Evolutionary conservation across 1,140 invertebrate genomes (phyloP).

Genomic region (Penaeus chinensis): DNA sequence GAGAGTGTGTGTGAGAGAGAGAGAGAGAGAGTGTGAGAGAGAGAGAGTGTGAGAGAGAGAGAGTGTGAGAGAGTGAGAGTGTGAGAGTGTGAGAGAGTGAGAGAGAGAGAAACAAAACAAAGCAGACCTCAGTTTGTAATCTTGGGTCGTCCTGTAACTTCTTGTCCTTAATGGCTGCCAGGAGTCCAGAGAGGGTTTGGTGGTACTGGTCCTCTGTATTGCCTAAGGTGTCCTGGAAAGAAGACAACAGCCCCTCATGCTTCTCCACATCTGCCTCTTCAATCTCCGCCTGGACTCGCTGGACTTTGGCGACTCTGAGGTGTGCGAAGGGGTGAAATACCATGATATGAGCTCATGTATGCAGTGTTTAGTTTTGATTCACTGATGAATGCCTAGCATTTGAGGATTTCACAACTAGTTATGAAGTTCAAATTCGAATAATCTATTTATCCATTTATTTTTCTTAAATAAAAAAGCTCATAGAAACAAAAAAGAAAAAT

Average conservation of each 20-base stretch:
- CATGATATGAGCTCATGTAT: not conserved
- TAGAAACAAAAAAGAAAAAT: not conserved
- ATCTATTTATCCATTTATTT: no score
- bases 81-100: slow-evolving; percentile 2
- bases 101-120: slow-evolving; percentile 16
- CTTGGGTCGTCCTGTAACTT: slow-evolving; percentile 50
- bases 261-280: slow-evolving; percentile 57
- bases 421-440: no score
- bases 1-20: not conserved
- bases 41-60: not conserved
- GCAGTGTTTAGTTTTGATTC: not conserved
- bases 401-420: no score
- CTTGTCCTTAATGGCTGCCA: slow-evolving; percentile 46
- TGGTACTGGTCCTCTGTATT: slow-evolving; percentile 62
- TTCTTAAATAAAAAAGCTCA: not conserved
- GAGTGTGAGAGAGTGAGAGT: not conserved
- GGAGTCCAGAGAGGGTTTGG: slow-evolving; percentile 53
- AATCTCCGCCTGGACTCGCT: slow-evolving; percentile 61
- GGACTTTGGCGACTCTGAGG: slow-evolving; percentile 61
- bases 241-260: slow-evolving; percentile 40
- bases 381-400: not conserved
- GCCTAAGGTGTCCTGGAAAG: slow-evolving; percentile 47
- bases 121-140: slow-evolving; percentile 28
- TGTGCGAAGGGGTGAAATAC: not conserved
- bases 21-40: not conserved